Evolutionary conservation across 2,888 invertebrate species (phyloP), one percentile per base, ranked within the genome.

Genomic region (Watsonalla binaria): DNA sequence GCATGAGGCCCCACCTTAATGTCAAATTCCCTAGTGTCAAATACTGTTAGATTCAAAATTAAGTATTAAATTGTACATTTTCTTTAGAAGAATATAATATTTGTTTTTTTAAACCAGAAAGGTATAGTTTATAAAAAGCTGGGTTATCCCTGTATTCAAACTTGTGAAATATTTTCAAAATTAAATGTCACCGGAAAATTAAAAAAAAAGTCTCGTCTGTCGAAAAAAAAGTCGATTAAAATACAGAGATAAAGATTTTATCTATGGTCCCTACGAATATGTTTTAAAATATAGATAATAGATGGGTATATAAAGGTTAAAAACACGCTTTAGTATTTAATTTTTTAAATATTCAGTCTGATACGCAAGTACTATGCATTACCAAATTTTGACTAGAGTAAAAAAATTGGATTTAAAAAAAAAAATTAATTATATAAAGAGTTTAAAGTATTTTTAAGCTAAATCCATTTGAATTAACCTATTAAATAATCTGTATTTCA

Each of bases 191-290:
- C 49, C 45, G 51, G 46, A 57, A 57, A 56, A 60, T 52, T 53
- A 53, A 51, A n/a, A n/a, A n/a, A n/a, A n/a, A n/a, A n/a, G n/a
- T n/a, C n/a, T n/a, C n/a, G n/a, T n/a, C n/a, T 45, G 51, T 53
- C 54, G 46, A 51, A 54, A 53, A 46, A 60, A 42, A 55, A 59
- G 59, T 62, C 64, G 74, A 80, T 76, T 73, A 78, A 78, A 49
- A 80, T 76, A 81, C 70, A 79, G 69, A 77, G 74, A 74, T 65
- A 60, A 65, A 70, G 63, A 62, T 63, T 68, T 74, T 74, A 72
- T 80, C 87, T 87, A 87, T 88, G 88, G 88, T 87, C 87, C 88
- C 88, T 86, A 87, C 82, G 75, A 79, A 78, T 76, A 69, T 60
- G 66, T 75, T 75, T 57, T 56, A 68, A 62, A 67, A 63, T 75